phyloP scores from a whole-genome alignment of 1,140 invertebrate species.

The Neuroterus valhalla region DNA sequence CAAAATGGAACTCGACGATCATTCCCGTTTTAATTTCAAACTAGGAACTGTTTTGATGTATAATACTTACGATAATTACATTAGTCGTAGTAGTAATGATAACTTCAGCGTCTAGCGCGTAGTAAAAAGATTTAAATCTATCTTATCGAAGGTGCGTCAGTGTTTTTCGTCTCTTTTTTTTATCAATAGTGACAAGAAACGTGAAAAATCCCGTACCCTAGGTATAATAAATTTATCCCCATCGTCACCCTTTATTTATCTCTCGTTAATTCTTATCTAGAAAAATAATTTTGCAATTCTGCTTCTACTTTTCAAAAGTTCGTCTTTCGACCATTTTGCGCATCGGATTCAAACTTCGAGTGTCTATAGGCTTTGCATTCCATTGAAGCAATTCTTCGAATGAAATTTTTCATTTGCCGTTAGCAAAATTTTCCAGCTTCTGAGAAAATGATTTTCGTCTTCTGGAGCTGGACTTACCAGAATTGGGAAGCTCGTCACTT shows the following conservation, averaged over 20 bases:
- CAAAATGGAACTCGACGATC: background rate
- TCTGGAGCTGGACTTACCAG: background rate
- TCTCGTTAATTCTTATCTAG: background rate
- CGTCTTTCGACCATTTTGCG: conserved; percentile 1
- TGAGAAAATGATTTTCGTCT: no score
- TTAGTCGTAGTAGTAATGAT: conserved; percentile 16
- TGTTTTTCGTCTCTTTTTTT: background rate
- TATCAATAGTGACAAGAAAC: background rate
- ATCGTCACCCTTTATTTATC: no score
- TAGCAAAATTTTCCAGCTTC: background rate
- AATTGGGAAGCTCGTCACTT: background rate
- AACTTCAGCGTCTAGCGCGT: background rate
- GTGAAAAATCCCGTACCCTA: background rate
- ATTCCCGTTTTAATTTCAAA: background rate
- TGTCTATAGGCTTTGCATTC: background rate
- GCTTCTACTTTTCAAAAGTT: background rate
- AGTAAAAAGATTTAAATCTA: conserved; percentile 1
- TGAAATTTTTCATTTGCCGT: background rate
- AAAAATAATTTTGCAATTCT: background rate
- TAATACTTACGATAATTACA: conserved; percentile 29
- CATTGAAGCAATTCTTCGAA: no score
- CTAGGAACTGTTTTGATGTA: background rate
- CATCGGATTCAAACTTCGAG: background rate
- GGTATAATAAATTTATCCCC: background rate
- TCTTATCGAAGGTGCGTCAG: conserved; percentile 25